Percentiles rank a stretch among this genome's conserved stretches.
These are phyloP conservation scores for Thaumetopoea pityocampa DNA, from an alignment of 1,140 invertebrate species.

Conservation along the genomic window DNA sequence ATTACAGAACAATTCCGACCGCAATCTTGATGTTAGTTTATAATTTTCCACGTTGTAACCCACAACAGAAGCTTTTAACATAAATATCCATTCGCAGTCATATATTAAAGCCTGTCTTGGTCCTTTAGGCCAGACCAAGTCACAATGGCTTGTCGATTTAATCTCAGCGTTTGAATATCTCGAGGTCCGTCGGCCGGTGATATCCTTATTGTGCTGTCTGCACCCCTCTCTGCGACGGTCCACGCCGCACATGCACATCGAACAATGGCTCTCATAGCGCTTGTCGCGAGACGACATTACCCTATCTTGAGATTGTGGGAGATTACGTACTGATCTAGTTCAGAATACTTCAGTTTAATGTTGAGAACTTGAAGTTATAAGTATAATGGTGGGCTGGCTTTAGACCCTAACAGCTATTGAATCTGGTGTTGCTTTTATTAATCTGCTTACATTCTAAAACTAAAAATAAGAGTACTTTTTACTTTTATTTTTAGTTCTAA, in stretches of 20 bases:
- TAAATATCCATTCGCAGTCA: too few species aligned
- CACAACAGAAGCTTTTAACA: too few species aligned
- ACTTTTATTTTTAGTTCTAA: too few species aligned
- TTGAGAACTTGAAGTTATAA: background rate
- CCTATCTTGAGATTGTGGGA: constrained; percentile 33
- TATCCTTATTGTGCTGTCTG: constrained; percentile 65
- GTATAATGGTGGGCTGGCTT: background rate
- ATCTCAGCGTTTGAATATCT: constrained; percentile 59
- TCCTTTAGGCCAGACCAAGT: too few species aligned
- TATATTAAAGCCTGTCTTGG: too few species aligned
- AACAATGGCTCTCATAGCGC: constrained; percentile 54
- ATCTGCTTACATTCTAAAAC: too few species aligned
- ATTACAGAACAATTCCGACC: too few species aligned
- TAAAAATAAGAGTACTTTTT: too few species aligned
- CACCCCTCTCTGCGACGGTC: constrained; percentile 39
- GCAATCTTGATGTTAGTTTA: too few species aligned
- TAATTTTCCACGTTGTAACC: too few species aligned
- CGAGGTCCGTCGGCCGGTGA: constrained; percentile 38
- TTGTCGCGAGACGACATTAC: constrained; percentile 48
- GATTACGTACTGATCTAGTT: constrained; percentile 13
- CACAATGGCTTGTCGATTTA: constrained; percentile 55
- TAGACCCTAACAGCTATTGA: background rate
- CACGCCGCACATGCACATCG: constrained; percentile 35
- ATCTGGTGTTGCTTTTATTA: too few species aligned
- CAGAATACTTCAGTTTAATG: constrained; percentile 30